Percentiles rank a stretch among this genome's conserved stretches.
Evolutionary conservation across 2,888 invertebrate genomes (phyloP).

Genomic region (Agriotes lineatus): DNA sequence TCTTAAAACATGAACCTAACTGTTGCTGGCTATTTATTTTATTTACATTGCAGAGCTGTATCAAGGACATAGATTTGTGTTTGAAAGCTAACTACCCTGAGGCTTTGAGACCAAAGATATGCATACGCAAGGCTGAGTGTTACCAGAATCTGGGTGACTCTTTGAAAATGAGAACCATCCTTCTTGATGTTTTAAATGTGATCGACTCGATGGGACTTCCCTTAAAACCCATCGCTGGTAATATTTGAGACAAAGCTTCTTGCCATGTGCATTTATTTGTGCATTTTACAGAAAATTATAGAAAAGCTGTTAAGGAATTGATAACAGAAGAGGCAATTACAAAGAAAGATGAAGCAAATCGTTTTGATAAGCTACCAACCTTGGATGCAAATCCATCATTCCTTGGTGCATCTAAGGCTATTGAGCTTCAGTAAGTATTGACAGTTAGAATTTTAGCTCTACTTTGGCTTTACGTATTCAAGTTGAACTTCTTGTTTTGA

Average conservation of each 20-base stretch:
- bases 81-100: slow-evolving; percentile 73
- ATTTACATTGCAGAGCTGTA: slow-evolving; percentile 68
- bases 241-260: too few species aligned
- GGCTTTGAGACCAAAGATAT: slow-evolving; percentile 74
- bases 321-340: neutral
- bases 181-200: neutral
- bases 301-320: neutral
- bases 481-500: too few species aligned
- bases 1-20: neutral
- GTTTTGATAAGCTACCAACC: too few species aligned
- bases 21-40: too few species aligned
- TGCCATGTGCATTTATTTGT: too few species aligned
- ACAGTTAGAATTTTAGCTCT: too few species aligned
- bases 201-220: too few species aligned
- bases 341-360: neutral
- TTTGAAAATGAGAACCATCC: neutral
- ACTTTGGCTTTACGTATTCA: too few species aligned
- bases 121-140: slow-evolving; percentile 76
- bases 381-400: too few species aligned
- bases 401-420: too few species aligned
- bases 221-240: too few species aligned
- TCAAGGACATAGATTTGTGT: slow-evolving; percentile 74
- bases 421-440: too few species aligned
- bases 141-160: slow-evolving; percentile 66
- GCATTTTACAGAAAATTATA: neutral